Base-by-base conservation (phyloP, 2,797 vertebrate genomes). In the Gadopsis bispinosus region DNA sequence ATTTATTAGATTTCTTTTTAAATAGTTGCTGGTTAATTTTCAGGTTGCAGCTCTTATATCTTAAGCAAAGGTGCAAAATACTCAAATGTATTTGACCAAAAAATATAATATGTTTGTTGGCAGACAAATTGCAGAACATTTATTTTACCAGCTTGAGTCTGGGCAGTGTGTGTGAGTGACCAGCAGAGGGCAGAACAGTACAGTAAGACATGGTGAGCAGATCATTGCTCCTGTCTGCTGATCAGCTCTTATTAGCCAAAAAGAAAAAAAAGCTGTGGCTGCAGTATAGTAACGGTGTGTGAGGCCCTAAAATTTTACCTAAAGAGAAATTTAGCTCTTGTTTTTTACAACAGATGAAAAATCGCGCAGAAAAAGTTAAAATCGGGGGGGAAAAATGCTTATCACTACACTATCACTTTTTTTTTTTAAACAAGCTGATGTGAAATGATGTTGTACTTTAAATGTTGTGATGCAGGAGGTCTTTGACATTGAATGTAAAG, bases 151-250 rank as follows among this genome's bases (percentile, higher is more conserved):
- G 11, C 41, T 1, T 5, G n/a, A 3, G 35, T 31, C 0, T 4
- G 58, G 1, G 73, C 41, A 73, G 54, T 81, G 62, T 72, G 19
- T 3, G 13, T 1, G 2, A 1, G 37, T 22, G 80, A 14, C 79
- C 94, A 91, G 83, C 75, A 94, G 94, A 89, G 89, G 89, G 87
- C 92, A 88, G 69, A 9, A 79, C 56, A 50, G 79, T 0, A 74
- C 73, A 85, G 41, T 31, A 39, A 17, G 12, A 65, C 69, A 29
- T 39, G 56, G 1, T 8, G 48, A 58, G 73, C 50, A 1, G 59
- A 1, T 17, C 22, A 0, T 55, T 4, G 1, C 20, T 43, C 5
- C 3, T 0, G 3, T 56, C 47, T 51, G 29, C 39, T 66, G 10
- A 59, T 73, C 14, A 19, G n/a, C 10, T 50, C 66, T 16, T 2